Evolutionary conservation across 2,888 invertebrate genomes (phyloP).

Genomic region (Sipha maydis): DNA sequence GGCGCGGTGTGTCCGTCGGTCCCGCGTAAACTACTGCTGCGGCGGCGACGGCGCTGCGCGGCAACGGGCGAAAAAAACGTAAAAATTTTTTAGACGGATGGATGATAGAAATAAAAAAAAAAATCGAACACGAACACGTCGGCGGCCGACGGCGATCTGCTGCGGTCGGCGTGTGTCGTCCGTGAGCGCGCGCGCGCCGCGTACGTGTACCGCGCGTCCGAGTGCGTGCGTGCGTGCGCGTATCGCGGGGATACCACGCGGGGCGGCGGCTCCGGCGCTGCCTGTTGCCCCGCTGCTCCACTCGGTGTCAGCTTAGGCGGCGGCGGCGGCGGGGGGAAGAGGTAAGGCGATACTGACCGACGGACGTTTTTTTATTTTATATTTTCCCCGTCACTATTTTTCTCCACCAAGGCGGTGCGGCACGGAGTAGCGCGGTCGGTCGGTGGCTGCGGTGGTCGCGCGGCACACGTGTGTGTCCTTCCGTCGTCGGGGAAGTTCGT

Average conservation of each 20-base stretch:
- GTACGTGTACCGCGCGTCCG: not conserved
- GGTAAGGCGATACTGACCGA: constrained; percentile 3
- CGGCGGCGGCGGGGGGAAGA: not conserved
- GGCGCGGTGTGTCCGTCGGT: constrained; percentile 31
- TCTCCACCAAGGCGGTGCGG: too few relatives aligned
- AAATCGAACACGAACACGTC: constrained; percentile 44
- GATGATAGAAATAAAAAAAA: constrained; percentile 27
- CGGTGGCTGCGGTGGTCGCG: too few relatives aligned
- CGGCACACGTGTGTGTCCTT: too few relatives aligned
- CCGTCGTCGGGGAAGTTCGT: not conserved
- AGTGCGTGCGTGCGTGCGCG: not conserved
- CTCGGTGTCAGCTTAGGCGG: not conserved
- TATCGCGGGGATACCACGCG: not conserved
- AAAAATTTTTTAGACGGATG: too few relatives aligned
- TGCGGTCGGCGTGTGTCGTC: constrained; percentile 13
- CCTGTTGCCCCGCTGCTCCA: not conserved
- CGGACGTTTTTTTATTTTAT: too few relatives aligned
- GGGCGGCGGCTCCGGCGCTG: not conserved
- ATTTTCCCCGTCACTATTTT: too few relatives aligned
- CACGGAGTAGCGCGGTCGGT: too few relatives aligned
- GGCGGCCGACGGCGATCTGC: constrained; percentile 51
- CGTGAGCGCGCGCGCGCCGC: not conserved
- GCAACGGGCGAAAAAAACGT: not conserved
- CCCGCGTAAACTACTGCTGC: constrained; percentile 26
- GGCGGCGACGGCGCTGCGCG: too few relatives aligned